Evolutionary conservation across 2,113 vertebrate species (phyloP), one percentile per base, ranked within the genome.

Genomic region (Centropus bengalensis): DNA sequence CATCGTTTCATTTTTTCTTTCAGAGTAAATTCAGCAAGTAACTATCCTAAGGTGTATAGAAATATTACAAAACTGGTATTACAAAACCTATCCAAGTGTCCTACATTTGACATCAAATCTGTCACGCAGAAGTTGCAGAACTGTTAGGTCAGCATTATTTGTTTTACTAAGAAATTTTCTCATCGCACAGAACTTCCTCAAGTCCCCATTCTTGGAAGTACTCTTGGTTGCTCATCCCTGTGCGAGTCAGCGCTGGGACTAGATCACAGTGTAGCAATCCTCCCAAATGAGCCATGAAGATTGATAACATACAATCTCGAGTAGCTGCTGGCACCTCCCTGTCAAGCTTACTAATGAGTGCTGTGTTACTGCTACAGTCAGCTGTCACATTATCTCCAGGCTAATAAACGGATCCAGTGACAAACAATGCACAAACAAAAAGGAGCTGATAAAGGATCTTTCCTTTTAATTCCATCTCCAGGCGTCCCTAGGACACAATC

Each of bases 311-410:
- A 96, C 90, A 89, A 70, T 95, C 92, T 97, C 93, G 88, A 97
- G 97, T 78, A 93, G 94, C 97, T 95, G 94, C 93, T 97, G 97
- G 97, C 97, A 97, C 97, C 95, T 98, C 96, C 95, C 94, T 98
- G 97, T 97, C 97, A 98, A 96, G 95, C 94, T 91, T 97, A 97
- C 97, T 98, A 98, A 98, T 97, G 97, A 98, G 97, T 76, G 75
- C 96, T 96, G 91, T 95, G 96, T 96, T 97, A 96, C 95, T 96
- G 92, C 95, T 97, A 45, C 94, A 98, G 93, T 97, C 97, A 98
- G 97, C 95, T 97, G 97, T 96, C 97, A 97, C 96, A 97, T 98
- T 98, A 97, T 96, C 97, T 97, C 94, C 94, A 86, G 92, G 93
- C 96, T 98, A 97, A 97, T 97, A 98, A 97, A 98, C 76, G 10